Evolutionary conservation across 2,113 vertebrate genomes (phyloP).

Genomic region (Melanocharis versteri): DNA sequence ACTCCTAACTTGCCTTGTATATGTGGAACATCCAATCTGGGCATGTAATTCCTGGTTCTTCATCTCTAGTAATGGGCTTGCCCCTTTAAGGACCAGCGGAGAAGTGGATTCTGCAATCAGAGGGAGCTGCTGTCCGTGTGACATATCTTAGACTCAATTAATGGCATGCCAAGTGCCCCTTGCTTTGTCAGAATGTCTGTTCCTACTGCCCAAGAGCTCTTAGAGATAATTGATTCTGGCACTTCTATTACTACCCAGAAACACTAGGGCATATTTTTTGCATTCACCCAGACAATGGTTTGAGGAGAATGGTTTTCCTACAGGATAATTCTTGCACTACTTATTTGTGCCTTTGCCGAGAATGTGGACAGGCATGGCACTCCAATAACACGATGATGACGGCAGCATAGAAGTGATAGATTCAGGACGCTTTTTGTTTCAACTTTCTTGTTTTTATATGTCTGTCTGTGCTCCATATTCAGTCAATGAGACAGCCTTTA

Average conservation of each 20-base stretch:
- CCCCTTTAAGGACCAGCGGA: not conserved
- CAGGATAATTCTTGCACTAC: not conserved
- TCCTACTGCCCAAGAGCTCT: not conserved
- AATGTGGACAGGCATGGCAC: not conserved
- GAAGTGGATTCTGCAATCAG: not conserved
- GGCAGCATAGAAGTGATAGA: not conserved
- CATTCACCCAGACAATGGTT: not conserved
- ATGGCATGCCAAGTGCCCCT: not conserved
- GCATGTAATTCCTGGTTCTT: not conserved
- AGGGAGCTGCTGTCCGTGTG: not conserved
- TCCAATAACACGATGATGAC: not conserved
- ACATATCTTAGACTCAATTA: not conserved
- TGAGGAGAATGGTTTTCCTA: not conserved
- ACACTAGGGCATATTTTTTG: slow-evolving; percentile 13
- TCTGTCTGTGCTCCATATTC: not conserved
- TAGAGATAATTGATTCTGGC: slow-evolving; percentile 37
- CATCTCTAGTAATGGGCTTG: not conserved
- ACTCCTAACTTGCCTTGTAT: not conserved
- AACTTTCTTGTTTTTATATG: not conserved
- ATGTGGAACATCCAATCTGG: not conserved
- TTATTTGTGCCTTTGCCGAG: not conserved
- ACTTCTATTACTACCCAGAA: slow-evolving; percentile 43
- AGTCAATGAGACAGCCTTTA: not conserved
- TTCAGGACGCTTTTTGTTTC: not conserved
- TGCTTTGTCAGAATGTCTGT: not conserved